A percentile compares a stretch with the other conserved stretches of the same genome.
These are phyloP conservation scores for Sebastes matsubarae DNA, from an alignment of 2,797 vertebrate species.

Conservation along the genomic window DNA sequence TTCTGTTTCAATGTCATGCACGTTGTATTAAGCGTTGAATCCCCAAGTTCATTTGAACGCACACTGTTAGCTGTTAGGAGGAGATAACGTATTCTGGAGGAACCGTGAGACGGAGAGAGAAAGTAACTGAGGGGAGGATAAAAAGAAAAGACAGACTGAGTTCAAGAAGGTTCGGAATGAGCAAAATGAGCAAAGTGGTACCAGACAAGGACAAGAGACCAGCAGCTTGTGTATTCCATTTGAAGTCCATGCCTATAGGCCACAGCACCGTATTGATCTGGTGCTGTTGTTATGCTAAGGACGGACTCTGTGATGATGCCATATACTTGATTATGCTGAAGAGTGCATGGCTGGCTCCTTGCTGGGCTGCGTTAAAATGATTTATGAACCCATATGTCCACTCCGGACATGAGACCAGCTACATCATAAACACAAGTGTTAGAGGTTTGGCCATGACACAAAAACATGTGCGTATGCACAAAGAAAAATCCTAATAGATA, in stretches of 20 bases:
- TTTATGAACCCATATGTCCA: slow-evolving; percentile 59
- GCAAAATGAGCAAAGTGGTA: slow-evolving; percentile 12
- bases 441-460: neutral
- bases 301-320: slow-evolving; percentile 35
- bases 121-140: slow-evolving; percentile 17
- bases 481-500: slow-evolving; percentile 14
- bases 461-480: neutral
- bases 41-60: slow-evolving; percentile 36
- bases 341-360: slow-evolving; percentile 34
- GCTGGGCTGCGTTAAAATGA: slow-evolving; percentile 52
- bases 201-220: slow-evolving; percentile 29
- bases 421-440: slow-evolving; percentile 37
- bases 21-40: slow-evolving; percentile 18
- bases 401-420: slow-evolving; percentile 18
- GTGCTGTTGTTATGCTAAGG: slow-evolving; percentile 54
- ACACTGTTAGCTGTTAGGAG: slow-evolving; percentile 4
- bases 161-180: slow-evolving; percentile 19
- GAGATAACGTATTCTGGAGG: slow-evolving; percentile 23
- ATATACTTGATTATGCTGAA: slow-evolving; percentile 58
- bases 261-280: slow-evolving; percentile 41
- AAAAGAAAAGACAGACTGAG: neutral
- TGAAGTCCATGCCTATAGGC: slow-evolving; percentile 38
- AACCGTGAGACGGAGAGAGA: slow-evolving; percentile 15
- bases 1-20: slow-evolving; percentile 47
- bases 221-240: slow-evolving; percentile 45